A percentile compares a stretch with the other conserved stretches of the same genome.
Evolutionary conservation across 1,140 invertebrate genomes (phyloP).

Genomic region (Anthonomus grandis): DNA sequence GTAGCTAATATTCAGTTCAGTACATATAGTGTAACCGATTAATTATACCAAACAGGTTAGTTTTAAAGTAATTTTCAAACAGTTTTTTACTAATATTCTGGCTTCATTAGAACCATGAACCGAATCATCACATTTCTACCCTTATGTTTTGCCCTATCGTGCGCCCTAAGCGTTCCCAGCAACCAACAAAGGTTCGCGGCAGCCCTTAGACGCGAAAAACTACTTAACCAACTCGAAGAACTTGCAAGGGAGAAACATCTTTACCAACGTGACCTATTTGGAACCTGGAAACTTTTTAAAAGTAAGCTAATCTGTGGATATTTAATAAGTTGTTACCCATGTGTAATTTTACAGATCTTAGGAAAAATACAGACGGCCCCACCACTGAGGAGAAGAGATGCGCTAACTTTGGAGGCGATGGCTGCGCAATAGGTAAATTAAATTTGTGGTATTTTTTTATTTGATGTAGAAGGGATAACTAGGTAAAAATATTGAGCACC

Average conservation of each 20-base stretch:
- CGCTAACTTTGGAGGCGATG: constrained; percentile 23
- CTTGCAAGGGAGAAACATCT: background rate
- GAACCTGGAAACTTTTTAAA: too few relatives aligned
- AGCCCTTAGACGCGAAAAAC: background rate
- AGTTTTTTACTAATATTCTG: background rate
- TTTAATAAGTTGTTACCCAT: too few relatives aligned
- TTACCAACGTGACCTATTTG: constrained; percentile 1
- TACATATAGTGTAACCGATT: background rate
- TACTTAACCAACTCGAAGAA: background rate
- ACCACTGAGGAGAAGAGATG: constrained; percentile 21
- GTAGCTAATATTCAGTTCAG: background rate
- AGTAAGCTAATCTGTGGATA: too few relatives aligned
- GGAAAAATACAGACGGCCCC: background rate
- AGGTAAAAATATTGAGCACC: too few relatives aligned
- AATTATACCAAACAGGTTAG: too few relatives aligned
- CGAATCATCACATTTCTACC: background rate
- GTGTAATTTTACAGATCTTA: background rate
- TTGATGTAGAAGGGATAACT: too few relatives aligned
- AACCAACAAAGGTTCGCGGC: background rate
- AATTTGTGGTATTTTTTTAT: too few relatives aligned
- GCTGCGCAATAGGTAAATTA: constrained; percentile 14
- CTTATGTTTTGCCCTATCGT: constrained; percentile 1
- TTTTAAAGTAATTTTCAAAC: too few relatives aligned
- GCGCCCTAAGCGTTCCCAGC: constrained; percentile 8
- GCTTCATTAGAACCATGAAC: constrained; percentile 15